Percentiles rank a stretch among this genome's conserved stretches.
Evolutionary conservation across 1,140 invertebrate species (phyloP).

Genomic region (Acyrthosiphon pisum): DNA sequence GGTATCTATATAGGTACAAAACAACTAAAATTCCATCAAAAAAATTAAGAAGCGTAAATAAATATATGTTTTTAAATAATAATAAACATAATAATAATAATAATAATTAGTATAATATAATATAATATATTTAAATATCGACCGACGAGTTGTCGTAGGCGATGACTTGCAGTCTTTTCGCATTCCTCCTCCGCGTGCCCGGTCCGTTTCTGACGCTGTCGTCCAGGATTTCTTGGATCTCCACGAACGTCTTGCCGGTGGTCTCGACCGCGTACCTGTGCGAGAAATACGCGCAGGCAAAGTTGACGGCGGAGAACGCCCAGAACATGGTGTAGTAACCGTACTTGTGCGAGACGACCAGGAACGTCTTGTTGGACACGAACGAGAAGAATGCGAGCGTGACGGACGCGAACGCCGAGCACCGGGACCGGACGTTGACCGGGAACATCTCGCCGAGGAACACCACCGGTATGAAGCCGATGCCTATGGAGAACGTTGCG

Average conservation of each 20-base stretch:
- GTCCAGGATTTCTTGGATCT: conserved; percentile 71
- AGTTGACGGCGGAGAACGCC: conserved; percentile 58
- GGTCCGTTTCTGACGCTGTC: not conserved
- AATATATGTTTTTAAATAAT: no score
- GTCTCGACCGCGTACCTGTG: conserved; percentile 69
- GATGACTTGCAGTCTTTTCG: not conserved
- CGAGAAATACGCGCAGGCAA: conserved; percentile 70
- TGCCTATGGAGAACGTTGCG: conserved; percentile 60
- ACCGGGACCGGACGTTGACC: conserved; percentile 60
- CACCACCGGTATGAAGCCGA: conserved; percentile 61
- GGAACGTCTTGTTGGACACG: conserved; percentile 60
- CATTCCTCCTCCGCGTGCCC: not conserved
- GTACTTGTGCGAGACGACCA: conserved; percentile 36
- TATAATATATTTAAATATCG: not conserved
- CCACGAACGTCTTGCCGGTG: conserved; percentile 77
- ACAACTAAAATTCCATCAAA: no score
- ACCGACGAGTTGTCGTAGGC: not conserved
- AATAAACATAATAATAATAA: no score
- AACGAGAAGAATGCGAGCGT: conserved; percentile 59
- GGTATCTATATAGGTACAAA: no score
- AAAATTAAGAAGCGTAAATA: no score
- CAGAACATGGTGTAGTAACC: conserved; percentile 60
- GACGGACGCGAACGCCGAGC: conserved; percentile 60
- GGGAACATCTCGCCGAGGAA: conserved; percentile 61
- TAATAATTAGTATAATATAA: no score